Base-by-base conservation (phyloP, 1,140 invertebrate species). In the Sesamia nonagrioides region DNA sequence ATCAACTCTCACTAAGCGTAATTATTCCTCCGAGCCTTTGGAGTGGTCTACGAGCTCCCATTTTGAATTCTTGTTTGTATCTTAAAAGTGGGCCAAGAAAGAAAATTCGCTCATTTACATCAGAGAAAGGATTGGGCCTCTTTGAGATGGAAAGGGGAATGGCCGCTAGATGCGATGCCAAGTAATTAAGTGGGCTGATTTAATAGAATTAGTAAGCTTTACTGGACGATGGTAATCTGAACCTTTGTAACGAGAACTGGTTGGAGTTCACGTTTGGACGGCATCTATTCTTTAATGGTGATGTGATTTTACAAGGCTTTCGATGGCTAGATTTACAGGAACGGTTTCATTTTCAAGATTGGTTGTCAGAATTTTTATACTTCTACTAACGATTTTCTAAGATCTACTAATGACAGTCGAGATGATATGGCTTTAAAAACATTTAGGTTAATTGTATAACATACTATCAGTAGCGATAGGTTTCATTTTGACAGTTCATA, bases 161-260 rank as follows among this genome's bases (percentile, higher is more conserved):
- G 21, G 61, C 42, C 61, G 18, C 17, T 45, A 9, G n/a, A 21
- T 42, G 61, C 37, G 35, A n/a, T 21, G 61, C 61, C 61, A 42
- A 66, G 35, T 66, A 42, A 66, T 66, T 66, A 66, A 18, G n/a
- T 42, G 61, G 61, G 8, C 17, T 42, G 61, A 63, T 63, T 63
- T 63, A 63, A 63, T 63, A 63, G 60, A 42, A 66, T 66, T 42
- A 66, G 61, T 18, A 17, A 37, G 8, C n/a, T 42, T n/a, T 42
- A 60, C 27, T 18, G 61, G 61, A 5, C 61, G 17, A 42, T 42
- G n/a, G 61, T 60, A 60, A 60, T 66, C 37, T 18, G 37, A 66
- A n/a, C 61, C 61, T 42, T 11, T 17, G n/a, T 66, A 42, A 66
- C 18, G 37, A 42, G 61, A 11, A 35, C 56, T 4, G 17, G n/a